phyloP scores from a whole-genome alignment of 2,888 invertebrate genomes.

The Sepioteuthis lessoniana region DNA sequence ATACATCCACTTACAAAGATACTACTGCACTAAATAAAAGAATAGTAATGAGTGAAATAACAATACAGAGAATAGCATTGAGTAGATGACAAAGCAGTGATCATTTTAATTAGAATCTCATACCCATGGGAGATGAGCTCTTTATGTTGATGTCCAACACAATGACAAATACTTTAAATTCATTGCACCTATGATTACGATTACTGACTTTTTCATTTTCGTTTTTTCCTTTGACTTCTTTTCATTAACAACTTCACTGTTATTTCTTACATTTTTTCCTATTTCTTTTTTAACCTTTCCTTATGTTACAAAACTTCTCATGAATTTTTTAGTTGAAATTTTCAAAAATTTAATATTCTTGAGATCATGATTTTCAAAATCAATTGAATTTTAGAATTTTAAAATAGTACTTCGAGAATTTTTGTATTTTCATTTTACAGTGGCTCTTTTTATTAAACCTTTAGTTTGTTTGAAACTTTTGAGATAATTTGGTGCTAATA shows the following conservation, averaged over 20 bases:
- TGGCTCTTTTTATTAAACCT: no score
- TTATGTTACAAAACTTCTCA: background rate
- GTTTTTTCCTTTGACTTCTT: background rate
- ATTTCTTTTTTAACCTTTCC: background rate
- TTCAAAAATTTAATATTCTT: background rate
- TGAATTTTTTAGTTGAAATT: background rate
- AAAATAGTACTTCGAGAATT: background rate
- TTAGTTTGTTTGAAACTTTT: no score
- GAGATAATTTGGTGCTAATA: no score
- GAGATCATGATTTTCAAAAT: background rate
- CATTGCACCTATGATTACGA: background rate
- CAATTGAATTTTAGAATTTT: background rate
- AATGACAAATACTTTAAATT: constrained; percentile 13
- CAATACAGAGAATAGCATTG: background rate
- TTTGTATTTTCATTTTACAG: background rate
- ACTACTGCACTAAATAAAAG: background rate
- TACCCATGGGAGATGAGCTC: constrained; percentile 10
- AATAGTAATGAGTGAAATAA: background rate
- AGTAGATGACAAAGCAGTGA: background rate
- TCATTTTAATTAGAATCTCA: constrained; percentile 33
- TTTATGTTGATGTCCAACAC: constrained; percentile 6
- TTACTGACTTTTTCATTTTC: background rate
- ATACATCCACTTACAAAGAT: background rate
- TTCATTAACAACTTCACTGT: background rate
- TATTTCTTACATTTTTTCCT: background rate